A percentile compares a stretch with the other conserved stretches of the same genome.
Conservation (phyloP, 2,888 invertebrate species). For the Lapara coniferarum region DNA sequence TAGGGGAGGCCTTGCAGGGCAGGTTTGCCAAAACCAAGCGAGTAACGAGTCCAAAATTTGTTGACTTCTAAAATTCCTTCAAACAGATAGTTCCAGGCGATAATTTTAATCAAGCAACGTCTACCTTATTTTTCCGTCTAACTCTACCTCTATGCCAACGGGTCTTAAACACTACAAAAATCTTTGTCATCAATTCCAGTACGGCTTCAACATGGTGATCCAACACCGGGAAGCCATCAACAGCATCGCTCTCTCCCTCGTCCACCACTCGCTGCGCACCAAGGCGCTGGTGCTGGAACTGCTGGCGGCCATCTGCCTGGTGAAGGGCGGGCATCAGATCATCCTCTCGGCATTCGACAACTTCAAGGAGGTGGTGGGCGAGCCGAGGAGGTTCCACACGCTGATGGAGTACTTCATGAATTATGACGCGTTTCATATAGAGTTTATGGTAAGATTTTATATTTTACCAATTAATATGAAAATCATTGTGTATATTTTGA, state of each 20-base stretch:
- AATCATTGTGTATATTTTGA: too few relatives aligned
- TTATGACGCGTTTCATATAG: slow-evolving; percentile 98
- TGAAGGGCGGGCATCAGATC: slow-evolving; percentile 99
- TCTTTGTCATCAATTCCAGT: slow-evolving; percentile 78
- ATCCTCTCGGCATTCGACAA: slow-evolving; percentile 98
- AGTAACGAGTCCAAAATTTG: too few relatives aligned
- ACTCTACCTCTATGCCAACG: too few relatives aligned
- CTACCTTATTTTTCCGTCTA: too few relatives aligned
- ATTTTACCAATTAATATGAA: too few relatives aligned
- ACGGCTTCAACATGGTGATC: slow-evolving; percentile 99
- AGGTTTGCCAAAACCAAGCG: too few relatives aligned
- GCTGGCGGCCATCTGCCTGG: slow-evolving; percentile 98
- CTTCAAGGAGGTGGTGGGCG: slow-evolving; percentile 94
- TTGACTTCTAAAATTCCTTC: too few relatives aligned
- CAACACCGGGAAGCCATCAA: slow-evolving; percentile 99
- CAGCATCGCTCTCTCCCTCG: slow-evolving; percentile 97
- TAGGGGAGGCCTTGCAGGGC: too few relatives aligned
- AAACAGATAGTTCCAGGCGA: too few relatives aligned
- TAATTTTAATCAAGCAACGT: too few relatives aligned
- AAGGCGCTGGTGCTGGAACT: slow-evolving; percentile 98
- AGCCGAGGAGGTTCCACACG: slow-evolving; percentile 97
- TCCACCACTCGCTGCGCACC: slow-evolving; percentile 98
- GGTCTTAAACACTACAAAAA: too few relatives aligned
- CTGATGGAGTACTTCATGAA: slow-evolving; percentile 99
- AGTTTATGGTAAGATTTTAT: slow-evolving; percentile 93